phyloP scores from a whole-genome alignment of 2,888 invertebrate species.

The Pimpla rufipes region DNA sequence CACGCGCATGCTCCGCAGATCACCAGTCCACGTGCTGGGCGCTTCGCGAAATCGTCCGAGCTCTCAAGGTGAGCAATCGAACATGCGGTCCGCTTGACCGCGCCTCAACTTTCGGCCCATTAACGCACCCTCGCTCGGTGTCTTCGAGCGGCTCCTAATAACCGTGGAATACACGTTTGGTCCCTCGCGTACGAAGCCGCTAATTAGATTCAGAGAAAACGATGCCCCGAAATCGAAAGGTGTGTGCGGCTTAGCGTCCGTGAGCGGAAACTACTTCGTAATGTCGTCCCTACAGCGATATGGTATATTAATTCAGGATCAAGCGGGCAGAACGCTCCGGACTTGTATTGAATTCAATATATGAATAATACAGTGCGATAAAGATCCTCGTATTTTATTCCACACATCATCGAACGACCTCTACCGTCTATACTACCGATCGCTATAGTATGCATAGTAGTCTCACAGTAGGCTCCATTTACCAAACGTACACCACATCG shows the following conservation, averaged over 20 bases:
- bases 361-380: slow-evolving; percentile 1
- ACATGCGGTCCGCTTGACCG: slow-evolving; percentile 20
- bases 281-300: background rate
- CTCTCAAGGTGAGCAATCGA: slow-evolving; percentile 43
- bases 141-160: background rate
- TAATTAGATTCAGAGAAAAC: slow-evolving; percentile 32
- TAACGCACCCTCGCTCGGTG: slow-evolving; percentile 9
- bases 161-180: background rate
- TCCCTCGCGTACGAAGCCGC: slow-evolving; percentile 1
- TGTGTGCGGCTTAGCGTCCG: background rate
- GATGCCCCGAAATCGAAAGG: slow-evolving; percentile 4
- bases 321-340: background rate
- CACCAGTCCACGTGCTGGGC: slow-evolving; percentile 11
- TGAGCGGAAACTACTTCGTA: slow-evolving; percentile 17
- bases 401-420: background rate
- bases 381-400: slow-evolving; percentile 11
- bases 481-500: background rate
- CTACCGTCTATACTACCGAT: background rate
- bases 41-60: background rate
- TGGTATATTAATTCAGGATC: slow-evolving; percentile 12
- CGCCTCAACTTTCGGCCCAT: slow-evolving; percentile 40
- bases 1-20: slow-evolving; percentile 14
- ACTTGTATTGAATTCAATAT: background rate
- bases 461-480: background rate
- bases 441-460: background rate